Base-by-base conservation (phyloP, 2,797 vertebrate species). In the Peromyscus aztecus region DNA sequence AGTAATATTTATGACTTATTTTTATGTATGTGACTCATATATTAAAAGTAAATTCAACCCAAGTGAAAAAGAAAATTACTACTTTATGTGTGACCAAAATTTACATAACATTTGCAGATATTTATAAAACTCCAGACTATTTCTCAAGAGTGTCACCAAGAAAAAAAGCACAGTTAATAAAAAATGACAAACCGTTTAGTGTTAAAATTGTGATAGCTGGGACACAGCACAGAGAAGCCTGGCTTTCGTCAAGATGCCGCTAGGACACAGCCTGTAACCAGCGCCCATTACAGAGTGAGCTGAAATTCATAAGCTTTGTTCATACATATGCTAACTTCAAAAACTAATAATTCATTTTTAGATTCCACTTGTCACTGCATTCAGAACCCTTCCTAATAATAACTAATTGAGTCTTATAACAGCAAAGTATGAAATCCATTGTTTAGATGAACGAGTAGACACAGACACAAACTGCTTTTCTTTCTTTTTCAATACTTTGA, bases 11-110 rank as follows among this genome's bases (percentile, higher is more conserved):
- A 95, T 0, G 40, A 95, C 77, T 97, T 96, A 78, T 94, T 95
- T 96, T 97, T 97, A 93, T 93, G 94, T 83, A 89, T 93, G 88
- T 94, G 90, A 96, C 96, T 98, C 96, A 94, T 76, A 95, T 40
- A 96, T 90, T 90, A 86, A 75, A 90, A 96, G 94, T 92, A 98
- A 98, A 97, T 97, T 98, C 94, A 96, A 57, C 7, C 46, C 73
- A 95, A 91, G 95, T 96, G 75, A 85, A 92, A 98, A 98, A 96
- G 94, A 97, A 97, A 97, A 97, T 97, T 95, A 95, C 75, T 96
- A 13, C 85, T 94, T 98, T 97, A 97, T 76, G n/a, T 96, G 91
- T 95, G 87, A 98, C 97, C 85, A 98, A 69, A 93, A 97, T 98
- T 97, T 96, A 97, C 81, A 88, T 96, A 83, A 95, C n/a, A 76